These are phyloP conservation scores for Andrena trimmerana DNA, from an alignment of 2,888 invertebrate genomes.

Conservation along the genomic window DNA sequence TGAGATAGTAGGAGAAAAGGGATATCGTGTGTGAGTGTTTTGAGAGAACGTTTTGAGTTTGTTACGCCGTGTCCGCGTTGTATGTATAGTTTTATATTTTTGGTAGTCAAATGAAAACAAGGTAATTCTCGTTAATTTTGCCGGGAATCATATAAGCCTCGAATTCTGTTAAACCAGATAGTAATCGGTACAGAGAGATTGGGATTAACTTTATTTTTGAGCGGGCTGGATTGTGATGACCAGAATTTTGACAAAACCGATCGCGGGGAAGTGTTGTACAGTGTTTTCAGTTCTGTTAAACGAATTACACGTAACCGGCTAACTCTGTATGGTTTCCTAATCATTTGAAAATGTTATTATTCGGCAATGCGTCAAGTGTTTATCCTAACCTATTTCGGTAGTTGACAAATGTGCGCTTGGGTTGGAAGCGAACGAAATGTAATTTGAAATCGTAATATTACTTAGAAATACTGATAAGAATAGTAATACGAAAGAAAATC, in stretches of 20 bases:
- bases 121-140: constrained; percentile 32
- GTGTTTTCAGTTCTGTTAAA: constrained; percentile 8
- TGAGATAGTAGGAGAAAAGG: constrained; percentile 19
- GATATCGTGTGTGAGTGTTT: constrained; percentile 61
- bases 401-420: constrained; percentile 45
- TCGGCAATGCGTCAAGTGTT: constrained; percentile 47
- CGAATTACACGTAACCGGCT: neutral
- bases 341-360: constrained; percentile 7
- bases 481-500: neutral
- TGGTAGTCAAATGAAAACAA: constrained; percentile 40
- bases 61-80: constrained; percentile 28
- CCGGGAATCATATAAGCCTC: neutral
- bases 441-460: neutral
- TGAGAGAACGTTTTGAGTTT: constrained; percentile 61
- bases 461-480: neutral
- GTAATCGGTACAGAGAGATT: neutral
- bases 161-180: neutral
- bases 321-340: neutral
- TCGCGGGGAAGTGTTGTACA: constrained; percentile 16
- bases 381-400: constrained; percentile 52
- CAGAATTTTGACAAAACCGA: constrained; percentile 36
- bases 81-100: constrained; percentile 72
- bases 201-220: constrained; percentile 29
- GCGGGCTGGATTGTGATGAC: constrained; percentile 31
- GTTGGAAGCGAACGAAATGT: neutral